Conservation (phyloP, 2,797 vertebrate genomes). For the Pelochelys cantorii region DNA sequence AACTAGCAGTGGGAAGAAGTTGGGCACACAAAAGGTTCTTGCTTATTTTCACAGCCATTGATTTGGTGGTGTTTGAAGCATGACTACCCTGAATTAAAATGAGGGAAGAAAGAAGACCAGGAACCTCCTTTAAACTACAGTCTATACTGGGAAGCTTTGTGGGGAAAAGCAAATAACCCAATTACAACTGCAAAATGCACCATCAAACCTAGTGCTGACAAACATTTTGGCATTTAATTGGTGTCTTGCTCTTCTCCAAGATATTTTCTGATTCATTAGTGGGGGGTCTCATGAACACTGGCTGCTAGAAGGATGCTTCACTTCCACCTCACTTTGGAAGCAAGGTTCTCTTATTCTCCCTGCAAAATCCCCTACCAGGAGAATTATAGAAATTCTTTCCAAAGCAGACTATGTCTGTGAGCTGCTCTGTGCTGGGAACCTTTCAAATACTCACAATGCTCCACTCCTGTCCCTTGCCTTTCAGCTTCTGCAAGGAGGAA, state of each 20-base stretch:
- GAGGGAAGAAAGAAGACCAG: background rate
- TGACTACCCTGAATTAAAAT: background rate
- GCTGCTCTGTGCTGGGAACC: rapidly evolving
- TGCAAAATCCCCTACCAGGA: background rate
- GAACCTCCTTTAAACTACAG: background rate
- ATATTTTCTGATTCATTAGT: rapidly evolving
- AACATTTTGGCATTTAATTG: rapidly evolving
- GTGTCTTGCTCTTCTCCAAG: background rate
- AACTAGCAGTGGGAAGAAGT: background rate
- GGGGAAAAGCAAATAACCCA: background rate
- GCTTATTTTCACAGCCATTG: background rate
- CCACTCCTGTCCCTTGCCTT: background rate
- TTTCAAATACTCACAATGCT: rapidly evolving
- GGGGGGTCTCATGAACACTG: rapidly evolving
- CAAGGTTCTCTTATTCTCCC: background rate
- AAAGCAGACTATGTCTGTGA: background rate
- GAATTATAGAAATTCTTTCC: background rate
- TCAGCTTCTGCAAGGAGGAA: rapidly evolving
- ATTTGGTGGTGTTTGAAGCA: background rate
- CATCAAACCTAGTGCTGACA: rapidly evolving
- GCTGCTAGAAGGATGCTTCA: rapidly evolving
- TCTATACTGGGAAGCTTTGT: background rate
- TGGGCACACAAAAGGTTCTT: background rate
- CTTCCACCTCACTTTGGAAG: background rate
- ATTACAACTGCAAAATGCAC: rapidly evolving